phyloP scores from a whole-genome alignment of 92 coral and sea anemone species.

The Phenganax marumi region DNA sequence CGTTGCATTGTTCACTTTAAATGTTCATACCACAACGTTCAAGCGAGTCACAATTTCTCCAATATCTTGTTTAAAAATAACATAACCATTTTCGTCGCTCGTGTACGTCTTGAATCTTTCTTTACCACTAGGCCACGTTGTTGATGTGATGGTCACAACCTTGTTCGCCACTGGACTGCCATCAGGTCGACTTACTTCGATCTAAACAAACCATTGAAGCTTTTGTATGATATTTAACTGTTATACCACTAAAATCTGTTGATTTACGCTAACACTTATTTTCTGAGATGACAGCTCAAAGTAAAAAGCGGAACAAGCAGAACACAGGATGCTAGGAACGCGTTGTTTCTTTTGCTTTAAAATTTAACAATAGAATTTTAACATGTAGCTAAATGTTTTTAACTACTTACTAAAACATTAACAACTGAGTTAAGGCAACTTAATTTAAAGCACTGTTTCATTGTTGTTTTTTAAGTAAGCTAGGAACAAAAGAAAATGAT shows the following conservation, averaged over 20 bases:
- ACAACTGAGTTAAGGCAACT: too few species aligned
- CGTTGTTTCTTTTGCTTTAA: too few species aligned
- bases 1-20: neutral
- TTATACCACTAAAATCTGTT: neutral
- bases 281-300: too few species aligned
- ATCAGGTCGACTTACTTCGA: slow-evolving; percentile 66
- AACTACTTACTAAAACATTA: too few species aligned
- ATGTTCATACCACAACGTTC: neutral
- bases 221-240: neutral
- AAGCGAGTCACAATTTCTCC: neutral
- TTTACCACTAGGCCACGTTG: slow-evolving; percentile 20
- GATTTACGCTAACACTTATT: too few species aligned
- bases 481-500: too few species aligned
- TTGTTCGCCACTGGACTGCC: slow-evolving; percentile 61
- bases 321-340: too few species aligned
- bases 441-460: too few species aligned
- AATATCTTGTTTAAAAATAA: slow-evolving; percentile 1
- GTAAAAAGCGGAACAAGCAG: too few species aligned
- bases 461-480: too few species aligned
- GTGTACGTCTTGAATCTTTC: neutral
- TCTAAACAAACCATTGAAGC: slow-evolving; percentile 32
- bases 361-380: too few species aligned
- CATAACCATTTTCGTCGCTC: slow-evolving; percentile 19
- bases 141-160: slow-evolving; percentile 45
- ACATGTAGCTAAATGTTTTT: too few species aligned